Evolutionary conservation across 2,888 invertebrate species (phyloP), one percentile per base, ranked within the genome.

Genomic region (Ichneumon xanthorius): DNA sequence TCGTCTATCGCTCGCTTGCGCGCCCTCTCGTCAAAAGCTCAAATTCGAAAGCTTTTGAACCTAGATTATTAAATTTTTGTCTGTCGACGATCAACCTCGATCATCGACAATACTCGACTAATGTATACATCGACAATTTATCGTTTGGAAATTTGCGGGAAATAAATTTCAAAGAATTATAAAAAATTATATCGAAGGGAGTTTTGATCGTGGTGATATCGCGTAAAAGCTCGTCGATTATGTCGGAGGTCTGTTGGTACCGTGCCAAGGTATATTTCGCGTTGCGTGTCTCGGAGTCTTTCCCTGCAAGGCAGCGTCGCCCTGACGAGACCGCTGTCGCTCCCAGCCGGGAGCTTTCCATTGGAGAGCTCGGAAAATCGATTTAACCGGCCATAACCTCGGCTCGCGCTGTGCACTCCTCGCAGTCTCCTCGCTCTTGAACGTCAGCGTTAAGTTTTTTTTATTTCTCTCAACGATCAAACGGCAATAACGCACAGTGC

Each of bases 301-400:
- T 30, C 67, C 19, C 67, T n/a, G 63, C 63, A 26, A 58, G 22
- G 65, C 61, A 72, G 68, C 48, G 40, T 45, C 80, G 53, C 55
- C 71, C 76, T 71, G 76, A 45, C 76, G 63, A 63, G 50, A 79
- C 61, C 71, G 50, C 48, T 48, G 45, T 33, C 65, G 40, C 53
- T 50, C 71, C 58, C 30, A 72, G 71, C 72, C 48, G 33, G 76
- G 82, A 80, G 80, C 37, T 72, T 71, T 72, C 76, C 67, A 80
- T 82, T 71, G 82, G 82, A 67, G 50, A 80, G 76, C 67, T 85
- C 33, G 76, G 48, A 80, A 82, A 85, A 85, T 85, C 85, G 85
- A 85, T 85, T 85, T 80, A 82, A 82, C 82, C 76, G 82, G 79
- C 82, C 85, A 77, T 85, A 85, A 85, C 82, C 80, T 82, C 71